These are phyloP conservation scores for Mythimna lalbum DNA, from an alignment of 2,888 invertebrate species.

Conservation along the genomic window DNA sequence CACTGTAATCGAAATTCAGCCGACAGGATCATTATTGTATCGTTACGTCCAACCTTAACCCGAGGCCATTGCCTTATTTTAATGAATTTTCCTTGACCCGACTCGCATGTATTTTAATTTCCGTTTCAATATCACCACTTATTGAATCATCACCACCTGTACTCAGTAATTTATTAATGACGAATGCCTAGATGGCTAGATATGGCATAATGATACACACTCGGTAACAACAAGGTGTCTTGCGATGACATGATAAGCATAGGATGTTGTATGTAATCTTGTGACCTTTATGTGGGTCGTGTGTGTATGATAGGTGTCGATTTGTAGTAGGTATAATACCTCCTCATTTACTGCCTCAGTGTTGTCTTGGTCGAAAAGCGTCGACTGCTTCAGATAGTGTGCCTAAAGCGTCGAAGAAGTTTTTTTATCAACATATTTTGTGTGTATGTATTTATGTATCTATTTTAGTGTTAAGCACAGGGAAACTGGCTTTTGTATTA, in stretches of 20 bases:
- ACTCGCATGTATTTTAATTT: not conserved
- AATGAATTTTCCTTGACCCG: conserved; percentile 20
- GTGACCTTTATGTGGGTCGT: conserved; percentile 38
- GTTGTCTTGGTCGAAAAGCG: no score
- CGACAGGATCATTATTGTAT: not conserved
- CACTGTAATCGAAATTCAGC: no score
- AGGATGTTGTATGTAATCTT: conserved; percentile 35
- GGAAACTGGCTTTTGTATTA: no score
- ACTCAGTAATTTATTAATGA: conserved; percentile 40
- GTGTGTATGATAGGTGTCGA: conserved; percentile 7
- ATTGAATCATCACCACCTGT: conserved; percentile 16
- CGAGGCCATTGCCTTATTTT: not conserved
- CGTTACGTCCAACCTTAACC: not conserved
- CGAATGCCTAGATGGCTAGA: conserved; percentile 47
- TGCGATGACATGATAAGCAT: conserved; percentile 13
- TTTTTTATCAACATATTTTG: no score
- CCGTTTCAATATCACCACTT: not conserved
- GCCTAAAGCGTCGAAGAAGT: no score
- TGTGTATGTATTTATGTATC: no score
- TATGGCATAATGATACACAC: conserved; percentile 41
- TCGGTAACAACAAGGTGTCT: conserved; percentile 18
- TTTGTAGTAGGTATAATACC: not conserved
- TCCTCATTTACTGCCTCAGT: no score
- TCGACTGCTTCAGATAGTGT: no score
- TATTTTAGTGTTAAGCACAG: no score